Conservation (phyloP, 2,113 vertebrate species). For the Boulengeromyrus knoepffleri region DNA sequence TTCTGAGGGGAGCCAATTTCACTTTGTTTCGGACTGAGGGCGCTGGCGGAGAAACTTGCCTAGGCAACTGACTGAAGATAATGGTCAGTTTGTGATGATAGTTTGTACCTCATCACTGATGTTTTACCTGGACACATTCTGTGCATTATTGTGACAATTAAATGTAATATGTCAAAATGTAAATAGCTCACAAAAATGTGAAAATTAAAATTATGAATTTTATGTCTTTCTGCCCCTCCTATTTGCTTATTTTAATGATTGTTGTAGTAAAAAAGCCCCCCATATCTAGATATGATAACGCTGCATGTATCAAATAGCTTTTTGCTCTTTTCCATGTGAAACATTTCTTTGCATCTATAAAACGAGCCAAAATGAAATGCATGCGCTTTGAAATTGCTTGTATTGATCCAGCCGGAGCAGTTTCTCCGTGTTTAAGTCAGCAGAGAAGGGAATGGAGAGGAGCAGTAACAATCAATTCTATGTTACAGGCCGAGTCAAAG, state of each 20-base stretch:
- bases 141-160: background rate
- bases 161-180: background rate
- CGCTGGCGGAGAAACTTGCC: background rate
- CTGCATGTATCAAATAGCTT: background rate
- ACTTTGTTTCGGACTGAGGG: background rate
- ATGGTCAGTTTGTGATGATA: background rate
- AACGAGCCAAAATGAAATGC: background rate
- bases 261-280: background rate
- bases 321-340: background rate
- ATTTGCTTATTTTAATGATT: background rate
- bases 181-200: background rate
- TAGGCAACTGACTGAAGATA: background rate
- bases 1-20: background rate
- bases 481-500: background rate
- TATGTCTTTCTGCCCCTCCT: background rate
- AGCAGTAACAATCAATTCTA: background rate
- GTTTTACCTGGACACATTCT: background rate
- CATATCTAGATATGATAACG: background rate
- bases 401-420: background rate
- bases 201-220: background rate
- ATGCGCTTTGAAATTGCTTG: background rate
- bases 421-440: conserved; percentile 2
- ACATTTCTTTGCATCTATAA: background rate
- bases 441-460: background rate
- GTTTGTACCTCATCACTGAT: background rate